phyloP scores from a whole-genome alignment of 2,113 vertebrate species.

The Upupa epops region DNA sequence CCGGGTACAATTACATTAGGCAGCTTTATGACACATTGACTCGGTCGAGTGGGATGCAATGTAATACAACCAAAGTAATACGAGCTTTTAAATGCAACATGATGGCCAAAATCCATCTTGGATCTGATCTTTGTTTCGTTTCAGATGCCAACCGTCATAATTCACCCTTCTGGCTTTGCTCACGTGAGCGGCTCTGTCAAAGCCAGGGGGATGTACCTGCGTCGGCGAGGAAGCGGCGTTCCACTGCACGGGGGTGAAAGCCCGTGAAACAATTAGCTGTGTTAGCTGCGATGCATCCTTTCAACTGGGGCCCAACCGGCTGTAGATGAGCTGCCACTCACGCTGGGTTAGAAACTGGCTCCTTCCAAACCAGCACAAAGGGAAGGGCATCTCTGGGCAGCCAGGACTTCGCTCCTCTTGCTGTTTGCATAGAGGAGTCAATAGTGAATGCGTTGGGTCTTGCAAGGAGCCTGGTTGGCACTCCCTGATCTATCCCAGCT shows the following conservation, averaged over 20 bases:
- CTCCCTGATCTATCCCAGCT: not conserved
- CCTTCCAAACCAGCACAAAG: not conserved
- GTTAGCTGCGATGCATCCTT: not conserved
- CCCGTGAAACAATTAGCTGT: too few species aligned
- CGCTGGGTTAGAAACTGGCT: not conserved
- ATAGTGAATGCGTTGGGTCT: not conserved
- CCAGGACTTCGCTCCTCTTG: not conserved
- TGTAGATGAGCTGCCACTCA: not conserved
- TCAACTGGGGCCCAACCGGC: not conserved
- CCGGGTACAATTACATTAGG: slow-evolving; percentile 58
- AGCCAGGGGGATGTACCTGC: not conserved
- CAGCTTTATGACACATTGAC: slow-evolving; percentile 60
- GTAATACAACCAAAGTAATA: slow-evolving; percentile 62
- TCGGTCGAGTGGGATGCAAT: slow-evolving; percentile 30
- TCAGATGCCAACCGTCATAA: slow-evolving; percentile 43
- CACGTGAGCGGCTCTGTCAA: not conserved
- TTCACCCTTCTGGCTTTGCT: not conserved
- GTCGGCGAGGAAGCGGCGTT: not conserved
- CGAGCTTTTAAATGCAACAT: slow-evolving; percentile 68
- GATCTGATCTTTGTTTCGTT: slow-evolving; percentile 30
- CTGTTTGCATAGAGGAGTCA: not conserved
- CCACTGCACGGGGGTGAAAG: not conserved
- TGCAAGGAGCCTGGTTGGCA: not conserved
- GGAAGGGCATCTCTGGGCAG: rapidly evolving
- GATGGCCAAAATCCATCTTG: slow-evolving; percentile 55